Conservation (phyloP, 2,797 vertebrate genomes). For the Pachyuromys duprasi region DNA sequence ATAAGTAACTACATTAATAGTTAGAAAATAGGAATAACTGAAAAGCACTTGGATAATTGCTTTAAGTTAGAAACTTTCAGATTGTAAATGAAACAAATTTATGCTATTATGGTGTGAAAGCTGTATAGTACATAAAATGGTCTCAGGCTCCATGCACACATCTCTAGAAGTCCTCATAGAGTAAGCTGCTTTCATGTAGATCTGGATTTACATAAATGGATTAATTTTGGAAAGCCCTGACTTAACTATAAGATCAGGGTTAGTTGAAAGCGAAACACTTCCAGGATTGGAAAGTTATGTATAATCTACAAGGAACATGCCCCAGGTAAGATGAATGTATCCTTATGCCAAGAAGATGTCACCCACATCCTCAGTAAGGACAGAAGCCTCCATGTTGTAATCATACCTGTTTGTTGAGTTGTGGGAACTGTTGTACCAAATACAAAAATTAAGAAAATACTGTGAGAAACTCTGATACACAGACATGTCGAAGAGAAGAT, state of each 20-base stretch:
- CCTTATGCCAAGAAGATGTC: neutral
- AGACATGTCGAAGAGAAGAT: neutral
- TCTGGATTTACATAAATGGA: neutral
- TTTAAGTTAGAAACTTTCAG: constrained; percentile 34
- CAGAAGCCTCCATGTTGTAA: no score
- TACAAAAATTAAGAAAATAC: neutral
- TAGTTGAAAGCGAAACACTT: neutral
- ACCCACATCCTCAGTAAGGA: neutral
- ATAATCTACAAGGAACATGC: neutral
- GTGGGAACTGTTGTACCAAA: neutral
- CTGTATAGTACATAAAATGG: neutral
- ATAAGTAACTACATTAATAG: neutral
- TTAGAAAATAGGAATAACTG: neutral
- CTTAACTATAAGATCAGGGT: neutral
- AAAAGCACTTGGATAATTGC: neutral
- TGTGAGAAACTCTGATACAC: neutral
- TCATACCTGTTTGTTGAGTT: neutral
- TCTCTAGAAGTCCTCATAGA: neutral
- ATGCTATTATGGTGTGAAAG: neutral
- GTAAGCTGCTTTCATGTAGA: neutral
- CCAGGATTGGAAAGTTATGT: neutral
- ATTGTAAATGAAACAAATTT: neutral
- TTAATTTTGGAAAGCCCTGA: neutral
- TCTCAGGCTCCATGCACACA: neutral
- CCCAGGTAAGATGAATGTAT: neutral